phyloP scores from a whole-genome alignment of 2,113 vertebrate species.

The Dasyurus viverrinus region DNA sequence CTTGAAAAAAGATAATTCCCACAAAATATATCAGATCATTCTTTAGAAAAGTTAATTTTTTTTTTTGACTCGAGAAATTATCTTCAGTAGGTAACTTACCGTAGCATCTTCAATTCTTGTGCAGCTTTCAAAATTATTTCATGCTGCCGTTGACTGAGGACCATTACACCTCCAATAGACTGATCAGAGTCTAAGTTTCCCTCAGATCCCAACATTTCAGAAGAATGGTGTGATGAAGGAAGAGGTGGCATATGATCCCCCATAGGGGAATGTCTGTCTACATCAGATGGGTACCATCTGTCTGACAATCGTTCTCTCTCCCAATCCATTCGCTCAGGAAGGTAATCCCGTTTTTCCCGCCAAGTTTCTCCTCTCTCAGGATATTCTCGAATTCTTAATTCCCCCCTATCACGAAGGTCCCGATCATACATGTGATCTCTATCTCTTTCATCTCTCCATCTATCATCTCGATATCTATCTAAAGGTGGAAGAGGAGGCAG shows the following conservation, averaged over 20 bases:
- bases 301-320: slow-evolving; percentile 88
- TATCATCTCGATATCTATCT: slow-evolving; percentile 90
- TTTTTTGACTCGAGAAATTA: slow-evolving; percentile 68
- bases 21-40: slow-evolving; percentile 61
- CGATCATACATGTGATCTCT: slow-evolving; percentile 89
- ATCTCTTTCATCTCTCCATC: slow-evolving; percentile 90
- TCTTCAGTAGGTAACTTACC: slow-evolving; percentile 86
- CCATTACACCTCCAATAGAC: slow-evolving; percentile 89
- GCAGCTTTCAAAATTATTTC: slow-evolving; percentile 99
- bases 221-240: slow-evolving; percentile 79
- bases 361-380: slow-evolving; percentile 87
- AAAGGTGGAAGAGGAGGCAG: slow-evolving; percentile 86
- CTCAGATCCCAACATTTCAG: slow-evolving; percentile 85
- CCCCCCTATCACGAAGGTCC: slow-evolving; percentile 88
- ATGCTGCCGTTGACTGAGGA: slow-evolving; percentile 98
- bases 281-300: slow-evolving; percentile 86
- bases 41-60: slow-evolving; percentile 52
- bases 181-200: slow-evolving; percentile 84
- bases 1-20: slow-evolving; percentile 55
- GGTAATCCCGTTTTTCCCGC: slow-evolving; percentile 87
- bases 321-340: slow-evolving; percentile 88
- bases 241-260: slow-evolving; percentile 82
- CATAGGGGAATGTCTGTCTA: slow-evolving; percentile 84
- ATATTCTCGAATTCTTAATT: slow-evolving; percentile 91
- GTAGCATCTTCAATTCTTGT: slow-evolving; percentile 97